Evolutionary conservation across 2,797 vertebrate species (phyloP), one percentile per base, ranked within the genome.

Genomic region (Chelon auratus): DNA sequence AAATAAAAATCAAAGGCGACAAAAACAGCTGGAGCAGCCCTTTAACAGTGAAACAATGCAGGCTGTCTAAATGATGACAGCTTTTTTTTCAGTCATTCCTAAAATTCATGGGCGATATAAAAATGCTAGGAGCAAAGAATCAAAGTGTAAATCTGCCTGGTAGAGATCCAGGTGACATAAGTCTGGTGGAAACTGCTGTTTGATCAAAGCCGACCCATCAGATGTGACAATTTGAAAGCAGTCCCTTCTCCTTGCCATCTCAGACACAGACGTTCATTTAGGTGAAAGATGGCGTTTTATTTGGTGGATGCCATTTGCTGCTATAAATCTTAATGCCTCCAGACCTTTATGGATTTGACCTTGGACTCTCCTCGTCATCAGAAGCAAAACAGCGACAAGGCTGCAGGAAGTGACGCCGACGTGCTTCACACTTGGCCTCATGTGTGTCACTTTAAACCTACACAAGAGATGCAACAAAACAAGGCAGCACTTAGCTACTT

Each of bases 151-250:
- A 85, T 75, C 50, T 63, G 61, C 40, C n/a, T 11, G 0, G 13
- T 50, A 17, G 24, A 47, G 39, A 79, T 58, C 8, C 59, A 67
- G 24, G 60, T 50, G 78, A 70, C 75, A 69, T 14, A 37, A 71
- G 57, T 51, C 33, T 48, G 30, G 54, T 40, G 18, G 50, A 53
- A 75, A 68, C 57, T 15, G 39, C 18, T 48, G 60, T 47, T 71
- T 66, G 45, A 78, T 70, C 51, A 67, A 55, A 82, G 51, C 43
- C 24, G 10, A 77, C 26, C 18, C 26, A 74, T 86, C 62, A 83
- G 39, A 78, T 10, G 51, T 17, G 60, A 71, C 62, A 1, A 22
- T 67, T 43, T 81, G 5, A 62, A 66, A 62, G 68, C 75, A 26
- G 42, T 60, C 8, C 12, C 7, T 12, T 52, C 26, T 48, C 63